Evolutionary conservation across 2,113 vertebrate genomes (phyloP).

Genomic region (Quiscalus mexicanus): DNA sequence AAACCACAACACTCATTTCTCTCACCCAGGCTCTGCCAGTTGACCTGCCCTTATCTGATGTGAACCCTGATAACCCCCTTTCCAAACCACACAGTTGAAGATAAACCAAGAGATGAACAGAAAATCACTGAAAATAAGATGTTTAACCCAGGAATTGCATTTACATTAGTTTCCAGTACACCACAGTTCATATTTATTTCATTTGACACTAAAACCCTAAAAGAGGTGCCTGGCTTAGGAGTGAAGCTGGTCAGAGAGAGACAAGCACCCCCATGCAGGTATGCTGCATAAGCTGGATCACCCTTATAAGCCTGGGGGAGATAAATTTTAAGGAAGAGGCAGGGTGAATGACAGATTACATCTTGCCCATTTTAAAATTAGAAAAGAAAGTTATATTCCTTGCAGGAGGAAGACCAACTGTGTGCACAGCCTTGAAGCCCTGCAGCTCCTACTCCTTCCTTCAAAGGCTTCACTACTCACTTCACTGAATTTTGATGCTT

Average conservation of each 20-base stretch:
- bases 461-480: neutral
- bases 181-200: neutral
- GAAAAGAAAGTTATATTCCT: neutral
- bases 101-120: neutral
- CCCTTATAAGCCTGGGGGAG: neutral
- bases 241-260: neutral
- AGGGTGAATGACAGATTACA: neutral
- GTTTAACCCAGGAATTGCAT: neutral
- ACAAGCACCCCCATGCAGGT: neutral
- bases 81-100: neutral
- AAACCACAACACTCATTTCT: constrained; percentile 17
- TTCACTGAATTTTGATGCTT: neutral
- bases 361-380: neutral
- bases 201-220: neutral
- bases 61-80: neutral
- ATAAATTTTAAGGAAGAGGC: neutral
- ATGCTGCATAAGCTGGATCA: neutral
- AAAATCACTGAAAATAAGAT: neutral
- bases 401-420: neutral
- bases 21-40: neutral
- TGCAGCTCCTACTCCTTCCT: neutral
- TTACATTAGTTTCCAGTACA: neutral
- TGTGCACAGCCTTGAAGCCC: neutral
- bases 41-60: neutral
- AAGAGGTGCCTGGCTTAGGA: neutral